These are phyloP conservation scores for Calliphora vomitoria DNA, from an alignment of 2,888 invertebrate genomes.

Conservation along the genomic window DNA sequence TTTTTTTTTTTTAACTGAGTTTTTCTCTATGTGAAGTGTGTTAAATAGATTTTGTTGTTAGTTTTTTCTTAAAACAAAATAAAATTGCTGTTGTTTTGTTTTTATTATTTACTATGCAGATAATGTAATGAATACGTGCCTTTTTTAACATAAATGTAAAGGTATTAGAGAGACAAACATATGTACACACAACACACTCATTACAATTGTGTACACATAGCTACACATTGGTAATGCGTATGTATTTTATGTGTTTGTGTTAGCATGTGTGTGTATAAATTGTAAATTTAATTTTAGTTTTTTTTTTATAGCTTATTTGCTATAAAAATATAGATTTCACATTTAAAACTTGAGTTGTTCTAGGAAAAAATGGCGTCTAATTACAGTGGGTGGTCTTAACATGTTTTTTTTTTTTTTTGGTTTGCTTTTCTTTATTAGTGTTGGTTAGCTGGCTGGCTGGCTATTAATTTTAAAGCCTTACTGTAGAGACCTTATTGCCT, in stretches of 20 bases:
- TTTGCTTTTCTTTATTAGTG: not conserved
- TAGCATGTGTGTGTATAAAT: not conserved
- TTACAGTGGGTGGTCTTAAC: constrained; percentile 71
- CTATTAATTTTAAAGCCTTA: constrained; percentile 9
- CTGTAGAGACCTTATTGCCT: constrained; percentile 22
- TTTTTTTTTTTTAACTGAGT: constrained; percentile 27
- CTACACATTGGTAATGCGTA: not conserved
- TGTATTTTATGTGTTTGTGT: not conserved
- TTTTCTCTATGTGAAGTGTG: constrained; percentile 44
- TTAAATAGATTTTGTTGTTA: constrained; percentile 57
- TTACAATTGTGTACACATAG: not conserved
- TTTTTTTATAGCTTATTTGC: constrained; percentile 58
- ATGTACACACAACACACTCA: not conserved
- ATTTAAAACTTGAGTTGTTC: constrained; percentile 62
- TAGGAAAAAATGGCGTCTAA: constrained; percentile 73
- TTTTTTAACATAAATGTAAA: constrained; percentile 27
- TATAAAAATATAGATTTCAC: constrained; percentile 63
- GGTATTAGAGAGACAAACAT: not conserved
- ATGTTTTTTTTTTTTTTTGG: constrained; percentile 37
- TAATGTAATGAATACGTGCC: constrained; percentile 68
- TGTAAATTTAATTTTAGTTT: constrained; percentile 38
- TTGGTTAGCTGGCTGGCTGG: constrained; percentile 11
- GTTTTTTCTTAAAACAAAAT: constrained; percentile 5
- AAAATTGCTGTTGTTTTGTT: constrained; percentile 44
- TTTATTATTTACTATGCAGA: constrained; percentile 69